phyloP scores from a whole-genome alignment of 53 echinoderm and acorn worm species.

The Antedon mediterranea region DNA sequence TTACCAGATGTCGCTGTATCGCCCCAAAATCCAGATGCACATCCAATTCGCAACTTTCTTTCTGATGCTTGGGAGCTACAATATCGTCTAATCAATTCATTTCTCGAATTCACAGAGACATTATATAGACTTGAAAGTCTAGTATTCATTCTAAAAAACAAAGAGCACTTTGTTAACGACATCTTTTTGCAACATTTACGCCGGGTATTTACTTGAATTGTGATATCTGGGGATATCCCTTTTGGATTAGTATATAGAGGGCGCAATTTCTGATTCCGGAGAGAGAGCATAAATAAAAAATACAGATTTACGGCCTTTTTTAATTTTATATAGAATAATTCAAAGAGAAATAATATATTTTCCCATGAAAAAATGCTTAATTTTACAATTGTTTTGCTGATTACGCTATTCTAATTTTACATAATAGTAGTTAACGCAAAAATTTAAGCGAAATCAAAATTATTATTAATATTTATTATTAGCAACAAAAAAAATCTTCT shows the following conservation, averaged over 20 bases:
- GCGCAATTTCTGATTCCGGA: background rate
- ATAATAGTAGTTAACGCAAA: no score
- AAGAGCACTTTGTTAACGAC: background rate
- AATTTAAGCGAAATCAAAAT: no score
- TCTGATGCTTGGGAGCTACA: background rate
- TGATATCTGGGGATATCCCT: background rate
- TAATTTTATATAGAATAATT: no score
- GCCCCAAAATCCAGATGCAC: conserved; percentile 92
- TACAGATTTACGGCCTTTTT: no score
- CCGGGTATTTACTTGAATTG: background rate
- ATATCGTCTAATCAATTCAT: background rate
- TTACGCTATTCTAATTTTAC: no score
- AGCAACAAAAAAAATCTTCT: no score
- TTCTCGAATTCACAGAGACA: background rate
- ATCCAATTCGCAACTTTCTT: conserved; percentile 61
- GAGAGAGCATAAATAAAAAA: no score
- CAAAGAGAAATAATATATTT: no score
- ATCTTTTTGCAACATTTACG: background rate
- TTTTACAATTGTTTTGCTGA: no score
- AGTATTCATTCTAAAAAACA: background rate
- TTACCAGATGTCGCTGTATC: conserved; percentile 84
- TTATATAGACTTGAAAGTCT: background rate
- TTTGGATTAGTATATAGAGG: background rate
- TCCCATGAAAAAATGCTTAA: no score
- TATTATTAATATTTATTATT: no score